phyloP scores from a whole-genome alignment of 2,797 vertebrate species.

The Falco biarmicus region DNA sequence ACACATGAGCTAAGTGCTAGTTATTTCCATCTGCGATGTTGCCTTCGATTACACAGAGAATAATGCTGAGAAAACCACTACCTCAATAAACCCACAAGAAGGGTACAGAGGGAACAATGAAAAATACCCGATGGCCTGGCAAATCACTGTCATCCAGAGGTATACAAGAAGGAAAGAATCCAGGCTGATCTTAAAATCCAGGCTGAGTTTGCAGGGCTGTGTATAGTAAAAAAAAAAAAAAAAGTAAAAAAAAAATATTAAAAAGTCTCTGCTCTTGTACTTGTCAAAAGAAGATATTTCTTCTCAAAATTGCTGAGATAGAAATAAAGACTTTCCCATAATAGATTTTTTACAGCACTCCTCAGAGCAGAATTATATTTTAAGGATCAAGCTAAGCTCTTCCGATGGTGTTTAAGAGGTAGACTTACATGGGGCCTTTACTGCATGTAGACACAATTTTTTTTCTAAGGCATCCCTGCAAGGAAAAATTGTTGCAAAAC shows the following conservation, averaged over 20 bases:
- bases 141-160: neutral
- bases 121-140: neutral
- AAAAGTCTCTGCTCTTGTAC: neutral
- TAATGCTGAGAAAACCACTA: neutral
- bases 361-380: neutral
- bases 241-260: neutral
- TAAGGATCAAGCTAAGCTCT: neutral
- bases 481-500: neutral
- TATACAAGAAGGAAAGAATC: neutral
- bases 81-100: neutral
- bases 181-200: neutral
- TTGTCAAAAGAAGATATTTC: neutral
- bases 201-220: neutral
- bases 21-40: conserved; percentile 18
- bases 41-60: neutral
- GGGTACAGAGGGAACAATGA: neutral
- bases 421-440: neutral
- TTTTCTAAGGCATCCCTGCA: neutral
- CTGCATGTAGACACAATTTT: neutral
- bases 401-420: neutral
- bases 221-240: neutral
- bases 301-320: neutral
- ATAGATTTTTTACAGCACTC: neutral
- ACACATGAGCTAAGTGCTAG: conserved; percentile 15
- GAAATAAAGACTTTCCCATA: neutral